These are phyloP conservation scores for Phthorimaea operculella DNA, from an alignment of 1,140 invertebrate species.

Conservation along the genomic window DNA sequence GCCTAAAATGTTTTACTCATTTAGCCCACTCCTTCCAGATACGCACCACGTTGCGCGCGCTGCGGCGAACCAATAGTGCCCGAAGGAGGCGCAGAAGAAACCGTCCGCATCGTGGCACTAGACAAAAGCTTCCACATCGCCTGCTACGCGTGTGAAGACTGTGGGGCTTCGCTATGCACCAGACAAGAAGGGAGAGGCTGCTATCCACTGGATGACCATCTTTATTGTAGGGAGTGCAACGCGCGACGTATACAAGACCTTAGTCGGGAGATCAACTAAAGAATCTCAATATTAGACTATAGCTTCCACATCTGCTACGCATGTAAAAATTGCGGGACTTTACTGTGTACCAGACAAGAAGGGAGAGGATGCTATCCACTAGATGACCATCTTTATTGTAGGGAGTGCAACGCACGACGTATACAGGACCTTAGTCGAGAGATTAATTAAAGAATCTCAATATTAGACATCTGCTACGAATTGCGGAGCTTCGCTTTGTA, in stretches of 20 bases:
- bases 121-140: constrained; percentile 96
- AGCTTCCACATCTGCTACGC: constrained; percentile 43
- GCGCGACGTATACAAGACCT: constrained; percentile 87
- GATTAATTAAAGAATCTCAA: constrained; percentile 74
- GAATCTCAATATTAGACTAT: no score
- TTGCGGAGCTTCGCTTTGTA: constrained; percentile 90
- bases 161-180: constrained; percentile 90
- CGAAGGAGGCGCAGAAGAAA: constrained; percentile 93
- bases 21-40: constrained; percentile 50
- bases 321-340: constrained; percentile 71
- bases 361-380: constrained; percentile 95
- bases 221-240: constrained; percentile 96
- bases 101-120: constrained; percentile 95
- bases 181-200: constrained; percentile 95
- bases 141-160: constrained; percentile 99
- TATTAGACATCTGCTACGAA: no score
- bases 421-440: constrained; percentile 85
- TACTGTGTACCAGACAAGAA: constrained; percentile 95
- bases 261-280: constrained; percentile 77
- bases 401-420: constrained; percentile 92
- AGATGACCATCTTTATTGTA: constrained; percentile 95
- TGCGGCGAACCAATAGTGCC: constrained; percentile 96
- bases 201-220: constrained; percentile 95
- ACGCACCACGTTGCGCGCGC: constrained; percentile 95
- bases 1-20: no score